These are phyloP conservation scores for Erebia epiphron DNA, from an alignment of 2,888 invertebrate genomes.

Conservation along the genomic window DNA sequence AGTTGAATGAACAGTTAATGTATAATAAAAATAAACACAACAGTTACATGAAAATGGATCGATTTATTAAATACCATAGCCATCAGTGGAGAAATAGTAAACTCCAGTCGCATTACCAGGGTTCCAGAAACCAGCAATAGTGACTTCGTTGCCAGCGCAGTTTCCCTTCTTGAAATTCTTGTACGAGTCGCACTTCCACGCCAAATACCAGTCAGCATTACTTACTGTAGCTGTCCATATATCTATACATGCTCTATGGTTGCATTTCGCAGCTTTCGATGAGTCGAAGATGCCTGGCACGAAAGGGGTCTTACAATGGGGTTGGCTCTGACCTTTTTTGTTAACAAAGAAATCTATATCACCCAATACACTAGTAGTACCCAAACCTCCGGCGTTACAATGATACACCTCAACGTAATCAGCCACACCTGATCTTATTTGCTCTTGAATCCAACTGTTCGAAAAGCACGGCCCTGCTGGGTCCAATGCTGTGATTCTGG, in stretches of 20 bases:
- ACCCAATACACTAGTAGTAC: constrained; percentile 75
- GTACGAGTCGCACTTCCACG: constrained; percentile 66
- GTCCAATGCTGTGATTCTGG: constrained; percentile 68
- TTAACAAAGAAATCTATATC: constrained; percentile 84
- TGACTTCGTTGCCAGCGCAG: constrained; percentile 56
- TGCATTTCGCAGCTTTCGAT: constrained; percentile 68
- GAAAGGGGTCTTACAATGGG: constrained; percentile 73
- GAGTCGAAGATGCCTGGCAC: constrained; percentile 67
- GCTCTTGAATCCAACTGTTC: constrained; percentile 63
- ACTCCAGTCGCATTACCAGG: constrained; percentile 68
- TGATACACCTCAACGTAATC: constrained; percentile 84
- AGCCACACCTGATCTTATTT: constrained; percentile 81
- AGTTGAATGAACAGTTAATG: no score
- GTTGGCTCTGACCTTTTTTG: constrained; percentile 82
- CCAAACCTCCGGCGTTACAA: constrained; percentile 81
- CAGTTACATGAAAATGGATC: not conserved
- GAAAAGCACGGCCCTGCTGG: constrained; percentile 77
- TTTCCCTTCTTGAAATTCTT: constrained; percentile 57
- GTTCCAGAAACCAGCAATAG: constrained; percentile 68
- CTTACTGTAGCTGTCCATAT: constrained; percentile 65
- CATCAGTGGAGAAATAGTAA: constrained; percentile 68
- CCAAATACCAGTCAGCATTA: constrained; percentile 59
- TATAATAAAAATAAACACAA: no score
- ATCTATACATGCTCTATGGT: constrained; percentile 66
- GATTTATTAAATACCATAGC: constrained; percentile 44